These are phyloP conservation scores for Platorchestia sp. DNA, from an alignment of 1,140 invertebrate species.

Conservation along the genomic window DNA sequence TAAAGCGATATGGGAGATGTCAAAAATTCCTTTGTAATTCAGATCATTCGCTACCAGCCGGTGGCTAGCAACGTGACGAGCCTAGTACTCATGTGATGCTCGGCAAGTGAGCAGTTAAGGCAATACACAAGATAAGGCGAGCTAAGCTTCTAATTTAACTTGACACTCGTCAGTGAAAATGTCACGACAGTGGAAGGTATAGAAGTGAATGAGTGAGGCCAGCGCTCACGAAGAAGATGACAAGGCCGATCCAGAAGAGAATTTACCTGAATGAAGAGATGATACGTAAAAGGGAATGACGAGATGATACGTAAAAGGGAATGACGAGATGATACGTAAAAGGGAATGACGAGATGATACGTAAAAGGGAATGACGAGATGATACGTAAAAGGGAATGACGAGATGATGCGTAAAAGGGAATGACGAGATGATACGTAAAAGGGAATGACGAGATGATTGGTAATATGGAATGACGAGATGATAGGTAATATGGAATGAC, in stretches of 20 bases:
- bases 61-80: not conserved
- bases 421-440: too few species aligned
- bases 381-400: too few species aligned
- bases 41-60: not conserved
- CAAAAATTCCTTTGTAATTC: not conserved
- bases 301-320: not conserved
- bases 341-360: not conserved
- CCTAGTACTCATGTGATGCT: not conserved
- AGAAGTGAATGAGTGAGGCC: not conserved
- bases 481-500: not conserved
- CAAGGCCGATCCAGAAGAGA: not conserved
- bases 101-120: not conserved
- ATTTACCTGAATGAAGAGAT: too few species aligned
- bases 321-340: too few species aligned
- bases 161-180: not conserved
- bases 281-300: not conserved
- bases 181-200: not conserved
- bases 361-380: too few species aligned
- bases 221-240: not conserved
- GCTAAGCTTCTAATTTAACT: not conserved
- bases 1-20: not conserved
- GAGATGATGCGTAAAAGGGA: not conserved
- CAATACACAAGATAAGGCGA: not conserved
- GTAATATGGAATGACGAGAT: too few species aligned
- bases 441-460: not conserved